phyloP scores from a whole-genome alignment of 2,888 invertebrate genomes.

The Camponotus fellah region DNA sequence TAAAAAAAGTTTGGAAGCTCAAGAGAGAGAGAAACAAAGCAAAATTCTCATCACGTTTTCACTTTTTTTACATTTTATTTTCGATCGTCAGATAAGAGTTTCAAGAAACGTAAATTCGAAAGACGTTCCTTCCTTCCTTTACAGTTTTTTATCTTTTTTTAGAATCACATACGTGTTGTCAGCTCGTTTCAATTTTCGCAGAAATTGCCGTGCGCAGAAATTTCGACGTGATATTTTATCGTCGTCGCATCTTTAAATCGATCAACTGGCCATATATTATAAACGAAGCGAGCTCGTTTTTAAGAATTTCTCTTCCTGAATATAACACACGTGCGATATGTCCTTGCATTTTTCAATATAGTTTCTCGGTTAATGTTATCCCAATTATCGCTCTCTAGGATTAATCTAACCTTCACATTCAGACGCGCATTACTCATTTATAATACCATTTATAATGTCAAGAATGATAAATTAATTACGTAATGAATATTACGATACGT shows the following conservation, averaged over 20 bases:
- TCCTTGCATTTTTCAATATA: not conserved
- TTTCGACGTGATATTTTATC: not conserved
- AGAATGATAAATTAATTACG: not conserved
- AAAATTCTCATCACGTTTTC: too few species aligned
- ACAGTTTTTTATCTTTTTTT: not conserved
- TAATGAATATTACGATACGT: not conserved
- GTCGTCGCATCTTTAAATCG: not conserved
- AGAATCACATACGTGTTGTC: not conserved
- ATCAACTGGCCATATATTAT: not conserved
- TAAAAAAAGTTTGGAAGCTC: not conserved
- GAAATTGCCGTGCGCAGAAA: not conserved
- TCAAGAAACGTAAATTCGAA: not conserved
- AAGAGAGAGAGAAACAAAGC: not conserved
- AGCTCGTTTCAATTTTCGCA: constrained; percentile 2
- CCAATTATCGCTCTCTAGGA: not conserved
- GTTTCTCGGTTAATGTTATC: not conserved
- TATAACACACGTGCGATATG: too few species aligned
- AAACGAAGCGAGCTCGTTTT: not conserved
- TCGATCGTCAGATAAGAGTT: not conserved
- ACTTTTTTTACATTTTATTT: not conserved
- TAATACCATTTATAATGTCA: not conserved
- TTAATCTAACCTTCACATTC: not conserved
- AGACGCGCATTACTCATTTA: not conserved
- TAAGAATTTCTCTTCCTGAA: not conserved
- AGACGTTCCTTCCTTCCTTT: not conserved